Conservation (phyloP, 2,113 vertebrate genomes). For the Psilopsiagon aymara region DNA sequence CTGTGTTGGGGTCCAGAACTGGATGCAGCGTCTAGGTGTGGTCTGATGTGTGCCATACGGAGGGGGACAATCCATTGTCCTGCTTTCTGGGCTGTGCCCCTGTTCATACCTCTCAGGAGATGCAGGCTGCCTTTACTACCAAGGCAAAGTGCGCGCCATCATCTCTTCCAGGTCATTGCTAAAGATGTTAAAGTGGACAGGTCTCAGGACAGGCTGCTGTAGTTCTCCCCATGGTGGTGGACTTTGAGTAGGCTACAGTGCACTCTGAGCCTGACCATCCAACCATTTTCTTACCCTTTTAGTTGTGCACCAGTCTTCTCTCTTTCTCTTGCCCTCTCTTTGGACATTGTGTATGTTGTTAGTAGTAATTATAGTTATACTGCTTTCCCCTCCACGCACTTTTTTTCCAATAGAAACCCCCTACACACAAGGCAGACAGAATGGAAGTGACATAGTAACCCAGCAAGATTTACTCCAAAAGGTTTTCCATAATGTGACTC, state of each 20-base stretch:
- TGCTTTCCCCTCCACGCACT: accelerated
- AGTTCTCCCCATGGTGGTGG: neutral
- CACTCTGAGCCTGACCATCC: neutral
- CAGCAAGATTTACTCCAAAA: neutral
- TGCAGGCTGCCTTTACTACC: neutral
- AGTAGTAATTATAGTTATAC: neutral
- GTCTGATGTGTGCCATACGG: neutral
- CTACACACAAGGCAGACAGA: neutral
- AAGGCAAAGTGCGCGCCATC: no score
- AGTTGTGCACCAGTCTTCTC: neutral
- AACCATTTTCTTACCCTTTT: neutral
- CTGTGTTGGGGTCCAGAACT: neutral
- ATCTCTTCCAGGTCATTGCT: neutral
- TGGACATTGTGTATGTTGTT: neutral
- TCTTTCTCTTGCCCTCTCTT: neutral
- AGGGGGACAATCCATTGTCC: neutral
- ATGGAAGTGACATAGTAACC: accelerated
- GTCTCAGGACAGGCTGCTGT: neutral
- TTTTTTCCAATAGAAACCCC: accelerated
- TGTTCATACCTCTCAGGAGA: neutral
- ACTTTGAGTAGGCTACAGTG: neutral
- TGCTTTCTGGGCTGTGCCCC: neutral
- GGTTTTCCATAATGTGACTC: neutral
- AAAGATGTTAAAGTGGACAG: neutral
- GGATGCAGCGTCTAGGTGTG: neutral